These are phyloP conservation scores for Vanessa atalanta DNA, from an alignment of 1,140 invertebrate species.

Conservation along the genomic window DNA sequence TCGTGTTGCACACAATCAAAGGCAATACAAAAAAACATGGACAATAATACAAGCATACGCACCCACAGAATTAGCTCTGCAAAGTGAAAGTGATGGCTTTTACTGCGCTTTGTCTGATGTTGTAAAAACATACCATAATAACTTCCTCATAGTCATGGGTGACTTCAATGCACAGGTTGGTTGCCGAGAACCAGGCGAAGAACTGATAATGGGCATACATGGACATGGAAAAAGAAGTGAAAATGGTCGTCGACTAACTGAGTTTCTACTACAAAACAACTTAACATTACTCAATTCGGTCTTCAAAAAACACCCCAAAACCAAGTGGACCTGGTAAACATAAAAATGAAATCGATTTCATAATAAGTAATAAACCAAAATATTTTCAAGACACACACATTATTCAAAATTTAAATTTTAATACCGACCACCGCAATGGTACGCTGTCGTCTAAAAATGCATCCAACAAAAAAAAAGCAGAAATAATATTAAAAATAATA, in stretches of 20 bases:
- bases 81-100: slow-evolving; percentile 24
- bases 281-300: slow-evolving; percentile 48
- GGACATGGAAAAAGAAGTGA: slow-evolving; percentile 44
- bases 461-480: slow-evolving; percentile 33
- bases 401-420: slow-evolving; percentile 53
- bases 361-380: slow-evolving; percentile 45
- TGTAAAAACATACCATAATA: slow-evolving; percentile 39
- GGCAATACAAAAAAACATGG: slow-evolving; percentile 29
- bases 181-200: slow-evolving; percentile 33
- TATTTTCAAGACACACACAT: slow-evolving; percentile 40
- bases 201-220: slow-evolving; percentile 44
- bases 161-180: slow-evolving; percentile 52
- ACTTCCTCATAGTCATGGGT: slow-evolving; percentile 46
- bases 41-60: slow-evolving; percentile 44
- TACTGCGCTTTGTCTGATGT: slow-evolving; percentile 38
- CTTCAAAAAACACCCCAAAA: slow-evolving; percentile 43
- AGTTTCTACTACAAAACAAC: slow-evolving; percentile 43
- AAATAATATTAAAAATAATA: slow-evolving; percentile 20
- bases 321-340: slow-evolving; percentile 52
- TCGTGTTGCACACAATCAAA: no score
- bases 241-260: slow-evolving; percentile 47
- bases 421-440: slow-evolving; percentile 52
- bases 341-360: slow-evolving; percentile 55
- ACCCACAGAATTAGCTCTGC: slow-evolving; percentile 43
- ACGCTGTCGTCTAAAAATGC: slow-evolving; percentile 40